Evolutionary conservation across 2,797 vertebrate species (phyloP).

Genomic region (Myotis daubentonii): DNA sequence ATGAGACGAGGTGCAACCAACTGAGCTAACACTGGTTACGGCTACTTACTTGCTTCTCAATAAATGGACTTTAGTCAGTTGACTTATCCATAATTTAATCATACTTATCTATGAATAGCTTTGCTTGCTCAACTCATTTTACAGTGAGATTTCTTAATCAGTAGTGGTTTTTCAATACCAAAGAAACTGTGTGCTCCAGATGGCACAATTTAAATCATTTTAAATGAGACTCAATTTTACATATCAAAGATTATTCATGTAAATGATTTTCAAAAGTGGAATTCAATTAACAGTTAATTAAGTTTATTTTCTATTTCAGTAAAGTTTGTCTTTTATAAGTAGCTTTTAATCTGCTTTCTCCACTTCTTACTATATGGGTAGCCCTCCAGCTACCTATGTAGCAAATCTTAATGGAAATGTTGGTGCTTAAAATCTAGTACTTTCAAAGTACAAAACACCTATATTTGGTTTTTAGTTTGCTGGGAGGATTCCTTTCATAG

Average conservation of each 20-base stretch:
- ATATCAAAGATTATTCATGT: conserved; percentile 67
- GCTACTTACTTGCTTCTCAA: conserved; percentile 27
- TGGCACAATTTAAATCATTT: not conserved
- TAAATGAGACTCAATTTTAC: conserved; percentile 48
- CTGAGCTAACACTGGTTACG: not conserved
- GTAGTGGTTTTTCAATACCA: conserved; percentile 73
- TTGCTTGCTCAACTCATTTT: conserved; percentile 69
- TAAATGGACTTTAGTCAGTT: conserved; percentile 71
- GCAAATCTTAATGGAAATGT: conserved; percentile 47
- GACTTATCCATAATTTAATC: conserved; percentile 68
- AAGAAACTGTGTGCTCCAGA: conserved; percentile 69
- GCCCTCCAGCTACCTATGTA: not conserved
- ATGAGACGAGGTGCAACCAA: not conserved
- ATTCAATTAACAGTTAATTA: conserved; percentile 71
- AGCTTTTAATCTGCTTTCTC: conserved; percentile 57
- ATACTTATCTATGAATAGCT: conserved; percentile 69
- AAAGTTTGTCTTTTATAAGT: conserved; percentile 40
- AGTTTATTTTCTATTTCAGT: conserved; percentile 64
- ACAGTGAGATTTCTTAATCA: conserved; percentile 68
- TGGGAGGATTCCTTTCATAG: conserved; percentile 51
- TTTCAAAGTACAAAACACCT: conserved; percentile 44
- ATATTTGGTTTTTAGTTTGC: conserved; percentile 33
- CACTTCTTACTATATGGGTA: not conserved
- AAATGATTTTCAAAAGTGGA: conserved; percentile 57
- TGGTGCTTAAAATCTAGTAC: not conserved